phyloP scores from a whole-genome alignment of 2,113 vertebrate species.

The Perca fluviatilis region DNA sequence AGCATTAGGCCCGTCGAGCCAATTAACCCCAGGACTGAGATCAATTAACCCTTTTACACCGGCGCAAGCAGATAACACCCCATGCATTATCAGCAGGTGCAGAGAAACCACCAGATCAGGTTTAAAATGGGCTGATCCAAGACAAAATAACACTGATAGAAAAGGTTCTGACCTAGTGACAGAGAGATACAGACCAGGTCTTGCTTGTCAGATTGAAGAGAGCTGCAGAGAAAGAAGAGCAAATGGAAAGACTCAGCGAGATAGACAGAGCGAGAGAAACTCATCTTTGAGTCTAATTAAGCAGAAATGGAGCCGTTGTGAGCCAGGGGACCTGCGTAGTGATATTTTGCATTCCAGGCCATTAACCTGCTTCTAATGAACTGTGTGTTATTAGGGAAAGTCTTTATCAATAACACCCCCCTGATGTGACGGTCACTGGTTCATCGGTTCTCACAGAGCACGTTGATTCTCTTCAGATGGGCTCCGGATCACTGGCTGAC shows the following conservation, averaged over 20 bases:
- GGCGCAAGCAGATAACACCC: constrained; percentile 17
- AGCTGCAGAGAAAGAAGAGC: neutral
- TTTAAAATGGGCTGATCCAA: constrained; percentile 29
- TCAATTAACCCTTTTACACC: constrained; percentile 65
- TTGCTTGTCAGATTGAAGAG: constrained; percentile 7
- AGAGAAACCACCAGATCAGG: constrained; percentile 5
- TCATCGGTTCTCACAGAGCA: constrained; percentile 4
- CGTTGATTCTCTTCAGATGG: constrained; percentile 41
- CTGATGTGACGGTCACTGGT: constrained; percentile 54
- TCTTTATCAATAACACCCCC: constrained; percentile 62
- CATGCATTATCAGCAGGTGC: constrained; percentile 45
- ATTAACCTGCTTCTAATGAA: constrained; percentile 76
- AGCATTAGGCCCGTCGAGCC: constrained; percentile 26
- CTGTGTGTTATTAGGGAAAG: constrained; percentile 55
- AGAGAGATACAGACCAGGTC: neutral
- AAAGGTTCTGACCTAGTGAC: constrained; percentile 30
- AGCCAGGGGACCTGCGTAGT: constrained; percentile 48
- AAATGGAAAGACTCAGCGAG: constrained; percentile 6
- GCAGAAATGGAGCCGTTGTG: constrained; percentile 52
- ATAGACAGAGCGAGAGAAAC: constrained; percentile 33
- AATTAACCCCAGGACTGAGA: constrained; percentile 70
- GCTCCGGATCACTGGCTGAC: constrained; percentile 8
- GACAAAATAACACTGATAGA: constrained; percentile 12
- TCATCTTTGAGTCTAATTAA: constrained; percentile 70
- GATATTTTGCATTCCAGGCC: constrained; percentile 59